Conservation (phyloP, 2,113 vertebrate genomes). For the Pseudorectes ferrugineus region DNA sequence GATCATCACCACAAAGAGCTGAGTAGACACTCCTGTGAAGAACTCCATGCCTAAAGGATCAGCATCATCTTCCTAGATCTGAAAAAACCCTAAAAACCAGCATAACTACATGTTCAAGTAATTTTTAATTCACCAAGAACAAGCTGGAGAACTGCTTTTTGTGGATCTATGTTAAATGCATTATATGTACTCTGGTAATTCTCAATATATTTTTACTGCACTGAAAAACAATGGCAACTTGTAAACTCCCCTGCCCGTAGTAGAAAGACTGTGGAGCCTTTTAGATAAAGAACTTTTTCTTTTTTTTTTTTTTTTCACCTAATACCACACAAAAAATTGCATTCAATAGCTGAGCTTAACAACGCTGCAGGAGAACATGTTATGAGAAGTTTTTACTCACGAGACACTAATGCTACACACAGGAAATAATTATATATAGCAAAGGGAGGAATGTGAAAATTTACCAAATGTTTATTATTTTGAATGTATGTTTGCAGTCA, state of each 20-base stretch:
- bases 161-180: background rate
- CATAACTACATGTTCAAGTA: background rate
- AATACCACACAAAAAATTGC: background rate
- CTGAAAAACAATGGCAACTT: background rate
- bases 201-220: background rate
- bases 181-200: background rate
- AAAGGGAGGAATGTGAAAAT: background rate
- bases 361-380: background rate
- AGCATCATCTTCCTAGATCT: background rate
- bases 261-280: background rate
- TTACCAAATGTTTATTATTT: slow-evolving; percentile 36
- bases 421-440: slow-evolving; percentile 20
- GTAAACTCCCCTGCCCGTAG: background rate
- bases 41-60: background rate
- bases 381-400: background rate
- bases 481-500: background rate
- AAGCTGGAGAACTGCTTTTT: background rate
- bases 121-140: background rate
- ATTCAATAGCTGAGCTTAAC: background rate
- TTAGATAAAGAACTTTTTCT: background rate
- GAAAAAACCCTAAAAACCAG: background rate
- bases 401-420: background rate
- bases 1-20: background rate
- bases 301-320: background rate
- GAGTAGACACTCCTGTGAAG: background rate